These are phyloP conservation scores for Latheticus oryzae DNA, from an alignment of 2,888 invertebrate genomes.

Conservation along the genomic window DNA sequence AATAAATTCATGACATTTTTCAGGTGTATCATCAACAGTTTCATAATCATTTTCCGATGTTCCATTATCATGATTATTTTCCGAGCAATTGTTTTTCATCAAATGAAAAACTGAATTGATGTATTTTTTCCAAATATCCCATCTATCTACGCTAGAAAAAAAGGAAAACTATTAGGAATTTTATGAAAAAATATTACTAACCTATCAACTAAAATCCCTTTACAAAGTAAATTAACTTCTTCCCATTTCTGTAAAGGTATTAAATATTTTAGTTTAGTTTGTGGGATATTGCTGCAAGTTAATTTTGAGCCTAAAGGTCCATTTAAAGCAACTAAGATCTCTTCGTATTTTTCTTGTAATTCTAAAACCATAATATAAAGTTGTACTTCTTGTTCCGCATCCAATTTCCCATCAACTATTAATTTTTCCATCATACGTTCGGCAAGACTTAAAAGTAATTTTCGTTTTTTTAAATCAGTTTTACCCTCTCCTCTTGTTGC, in stretches of 20 bases:
- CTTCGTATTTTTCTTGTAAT: conserved; percentile 82
- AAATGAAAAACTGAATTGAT: conserved; percentile 77
- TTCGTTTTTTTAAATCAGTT: conserved; percentile 55
- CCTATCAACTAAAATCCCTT: conserved; percentile 80
- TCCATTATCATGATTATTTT: conserved; percentile 49
- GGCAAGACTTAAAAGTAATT: conserved; percentile 85
- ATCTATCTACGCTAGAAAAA: conserved; percentile 72
- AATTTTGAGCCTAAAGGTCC: conserved; percentile 78
- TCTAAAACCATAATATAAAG: conserved; percentile 90
- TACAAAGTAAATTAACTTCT: conserved; percentile 79
- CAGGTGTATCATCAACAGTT: conserved; percentile 60
- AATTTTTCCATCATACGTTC: conserved; percentile 95
- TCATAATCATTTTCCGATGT: conserved; percentile 52
- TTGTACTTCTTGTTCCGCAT: conserved; percentile 93
- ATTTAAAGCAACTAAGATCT: conserved; percentile 84
- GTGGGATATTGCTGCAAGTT: conserved; percentile 75
- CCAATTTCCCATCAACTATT: conserved; percentile 86
- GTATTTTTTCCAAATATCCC: conserved; percentile 81
- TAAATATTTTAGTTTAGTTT: conserved; percentile 79
- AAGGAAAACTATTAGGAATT: too few species aligned
- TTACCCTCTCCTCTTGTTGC: conserved; percentile 68
- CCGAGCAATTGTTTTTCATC: conserved; percentile 58
- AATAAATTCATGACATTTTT: conserved; percentile 65
- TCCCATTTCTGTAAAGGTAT: conserved; percentile 80
- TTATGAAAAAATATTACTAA: conserved; percentile 61